Conservation (phyloP, 2,113 vertebrate species). For the Carlito syrichta region DNA sequence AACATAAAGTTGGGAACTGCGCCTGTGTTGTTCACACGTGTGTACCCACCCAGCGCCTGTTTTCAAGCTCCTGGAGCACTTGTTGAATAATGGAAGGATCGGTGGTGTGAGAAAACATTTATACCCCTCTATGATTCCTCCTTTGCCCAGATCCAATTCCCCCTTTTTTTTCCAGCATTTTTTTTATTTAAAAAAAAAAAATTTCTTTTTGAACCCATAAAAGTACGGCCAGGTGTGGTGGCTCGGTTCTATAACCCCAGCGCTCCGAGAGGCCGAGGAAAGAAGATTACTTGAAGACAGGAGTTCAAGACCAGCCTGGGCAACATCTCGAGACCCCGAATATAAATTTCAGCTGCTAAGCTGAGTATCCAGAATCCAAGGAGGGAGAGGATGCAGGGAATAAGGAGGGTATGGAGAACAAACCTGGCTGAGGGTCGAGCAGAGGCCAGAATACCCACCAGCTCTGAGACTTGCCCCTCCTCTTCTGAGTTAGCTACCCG, state of each 20-base stretch:
- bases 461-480: neutral
- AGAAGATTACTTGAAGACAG: no score
- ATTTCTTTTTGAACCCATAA: neutral
- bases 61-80: neutral
- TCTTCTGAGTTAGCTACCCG: neutral
- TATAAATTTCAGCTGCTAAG: neutral
- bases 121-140: neutral
- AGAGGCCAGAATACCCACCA: neutral
- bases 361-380: neutral
- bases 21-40: neutral
- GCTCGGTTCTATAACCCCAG: no score
- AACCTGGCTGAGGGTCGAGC: neutral
- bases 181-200: neutral
- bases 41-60: neutral
- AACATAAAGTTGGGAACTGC: rapidly evolving
- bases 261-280: no score
- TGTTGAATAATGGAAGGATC: neutral
- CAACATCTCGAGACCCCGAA: no score
- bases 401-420: neutral
- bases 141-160: neutral
- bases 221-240: neutral
- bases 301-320: no score
- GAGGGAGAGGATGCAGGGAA: no score
- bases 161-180: neutral
- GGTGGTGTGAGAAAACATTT: neutral